Evolutionary conservation across 2,888 invertebrate species (phyloP).

Genomic region (Drosophila lutescens): DNA sequence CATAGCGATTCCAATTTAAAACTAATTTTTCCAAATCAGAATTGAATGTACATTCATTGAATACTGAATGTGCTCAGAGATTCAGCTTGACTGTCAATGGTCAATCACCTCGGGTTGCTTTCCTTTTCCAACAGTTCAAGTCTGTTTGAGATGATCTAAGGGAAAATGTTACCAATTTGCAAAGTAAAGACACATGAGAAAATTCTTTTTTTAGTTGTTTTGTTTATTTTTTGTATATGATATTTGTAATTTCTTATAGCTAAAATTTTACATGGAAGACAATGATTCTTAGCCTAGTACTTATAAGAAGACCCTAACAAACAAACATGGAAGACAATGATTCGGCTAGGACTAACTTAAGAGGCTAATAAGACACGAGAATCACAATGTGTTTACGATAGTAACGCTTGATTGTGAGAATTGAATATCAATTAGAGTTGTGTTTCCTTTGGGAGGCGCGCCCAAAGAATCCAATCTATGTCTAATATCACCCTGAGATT

Average conservation of each 20-base stretch:
- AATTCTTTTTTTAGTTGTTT: slow-evolving; percentile 14
- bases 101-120: background rate
- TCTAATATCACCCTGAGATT: slow-evolving; percentile 81
- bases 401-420: slow-evolving; percentile 55
- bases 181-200: background rate
- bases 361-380: slow-evolving; percentile 52
- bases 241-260: slow-evolving; percentile 51
- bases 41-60: background rate
- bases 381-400: slow-evolving; percentile 62
- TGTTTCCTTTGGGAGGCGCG: slow-evolving; percentile 30
- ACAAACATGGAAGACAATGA: slow-evolving; percentile 82
- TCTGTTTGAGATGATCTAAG: background rate
- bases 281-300: slow-evolving; percentile 60
- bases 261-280: slow-evolving; percentile 82
- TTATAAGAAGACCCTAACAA: slow-evolving; percentile 60
- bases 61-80: background rate
- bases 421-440: slow-evolving; percentile 70
- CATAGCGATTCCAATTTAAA: slow-evolving; percentile 19
- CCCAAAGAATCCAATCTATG: slow-evolving; percentile 58
- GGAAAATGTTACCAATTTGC: background rate
- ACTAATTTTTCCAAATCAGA: slow-evolving; percentile 8
- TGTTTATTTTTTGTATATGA: slow-evolving; percentile 49
- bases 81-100: background rate
- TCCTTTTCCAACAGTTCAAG: background rate
- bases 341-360: slow-evolving; percentile 58